Base-by-base conservation (phyloP, 2,888 invertebrate species). In the Leptopterna dolabrata region DNA sequence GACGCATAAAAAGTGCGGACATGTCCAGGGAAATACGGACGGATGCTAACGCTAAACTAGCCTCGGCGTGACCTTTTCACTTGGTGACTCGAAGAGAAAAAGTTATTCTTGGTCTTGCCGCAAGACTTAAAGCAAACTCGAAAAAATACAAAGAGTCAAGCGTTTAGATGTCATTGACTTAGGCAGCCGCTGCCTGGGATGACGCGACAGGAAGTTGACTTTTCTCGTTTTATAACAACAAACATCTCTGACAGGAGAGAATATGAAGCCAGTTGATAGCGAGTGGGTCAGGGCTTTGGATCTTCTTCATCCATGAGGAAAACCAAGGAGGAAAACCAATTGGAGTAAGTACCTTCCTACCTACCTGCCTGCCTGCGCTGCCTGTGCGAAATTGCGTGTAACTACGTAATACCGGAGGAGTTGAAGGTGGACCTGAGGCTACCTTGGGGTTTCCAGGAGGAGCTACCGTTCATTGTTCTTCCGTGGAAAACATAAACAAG, bases 151-250 rank as follows among this genome's bases (percentile, higher is more conserved):
- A 36, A 73, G 30, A 76, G 36, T 76, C 36, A n/a, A 19, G 19
- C 14, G 76, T 43, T 36, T 36, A n/a, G 19, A 43, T 76, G 76
- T 43, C 76, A 76, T 43, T 63, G 63, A 63, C 63, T 63, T 24
- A 27, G 63, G 19, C 63, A 63, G 63, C 63, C 63, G 24, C 9
- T 19, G 24, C 19, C 24, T 63, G 24, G 24, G 27, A 24, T 63
- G 63, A 63, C 63, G 63, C 63, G 63, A 63, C 63, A 63, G 63
- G 63, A 63, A 63, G 63, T 63, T 63, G 63, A 63, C 63, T 63
- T 63, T 63, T 63, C 63, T 63, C 63, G 63, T 63, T 63, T 13
- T 63, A 27, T 63, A 63, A 63, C 63, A 24, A 27, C 63, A 63
- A 63, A 63, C 24, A 63, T 24, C 24, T 63, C 24, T 63, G 63